Base-by-base conservation (phyloP, 2,888 invertebrate genomes). In the Eulithis testata region DNA sequence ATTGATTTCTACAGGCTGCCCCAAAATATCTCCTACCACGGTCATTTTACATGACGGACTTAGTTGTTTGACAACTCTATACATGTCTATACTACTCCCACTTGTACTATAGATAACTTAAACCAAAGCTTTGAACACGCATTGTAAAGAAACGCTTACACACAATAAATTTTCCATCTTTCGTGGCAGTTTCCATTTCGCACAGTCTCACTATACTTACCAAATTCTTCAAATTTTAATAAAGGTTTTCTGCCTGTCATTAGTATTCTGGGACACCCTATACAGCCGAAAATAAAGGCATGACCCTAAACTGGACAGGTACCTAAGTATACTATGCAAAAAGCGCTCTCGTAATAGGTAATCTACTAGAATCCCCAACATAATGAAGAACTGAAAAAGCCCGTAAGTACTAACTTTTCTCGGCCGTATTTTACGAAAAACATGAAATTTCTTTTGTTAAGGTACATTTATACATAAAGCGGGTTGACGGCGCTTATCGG, bases 301-400 rank as follows among this genome's bases (percentile, higher is more conserved):
- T n/a, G 52, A 57, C 44, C 51, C 51, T 49, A 50, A 44, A 47
- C 51, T 21, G 45, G 36, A 56, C 51, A 21, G 21, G 21, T 21
- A 43, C 43, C 56, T 47, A 51, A 27, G 45, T 57, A 60, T 54
- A 50, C 44, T 63, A 60, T 67, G 60, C 63, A 67, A 67, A 66
- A 58, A 59, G 49, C 63, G n/a, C 53, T 57, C 50, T 59, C 62
- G 47, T 65, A 68, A 64, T 55, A 68, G 61, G 61, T 68, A 62
- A 68, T 68, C 64, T 62, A 58, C 61, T 56, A 65, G 60, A 58
- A 67, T 64, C 58, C 58, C 47, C 64, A 61, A 40, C 68, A 59
- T 64, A 68, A 64, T 64, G 62, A 68, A 65, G 50, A 64, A 61
- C 61, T 59, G 59, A 55, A 64, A 63, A 59, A 67, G 63, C 58